Evolutionary conservation across 2,888 invertebrate species (phyloP).

Genomic region (Romanomermis culicivorax): DNA sequence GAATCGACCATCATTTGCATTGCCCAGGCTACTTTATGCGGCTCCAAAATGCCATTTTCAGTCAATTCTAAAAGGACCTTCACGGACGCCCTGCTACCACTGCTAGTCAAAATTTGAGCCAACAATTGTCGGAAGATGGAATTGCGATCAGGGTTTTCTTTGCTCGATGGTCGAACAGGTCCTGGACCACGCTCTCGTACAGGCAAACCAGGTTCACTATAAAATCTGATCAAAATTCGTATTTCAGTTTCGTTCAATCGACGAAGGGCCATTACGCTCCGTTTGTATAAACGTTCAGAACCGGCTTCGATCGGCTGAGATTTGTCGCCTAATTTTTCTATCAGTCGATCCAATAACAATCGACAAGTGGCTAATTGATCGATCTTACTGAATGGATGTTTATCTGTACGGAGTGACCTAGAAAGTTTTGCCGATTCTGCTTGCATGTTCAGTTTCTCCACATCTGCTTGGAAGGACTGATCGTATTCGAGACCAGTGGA

Average conservation of each 20-base stretch:
- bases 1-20: no score
- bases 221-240: neutral
- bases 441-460: neutral
- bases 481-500: neutral
- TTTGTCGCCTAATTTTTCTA: neutral
- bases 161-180: no score
- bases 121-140: no score
- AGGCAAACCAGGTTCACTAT: no score
- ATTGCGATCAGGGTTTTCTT: neutral
- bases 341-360: neutral
- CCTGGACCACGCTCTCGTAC: no score
- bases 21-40: no score
- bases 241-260: neutral
- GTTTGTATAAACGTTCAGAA: neutral
- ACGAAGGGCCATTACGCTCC: neutral
- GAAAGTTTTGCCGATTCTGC: neutral
- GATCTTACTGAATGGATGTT: neutral
- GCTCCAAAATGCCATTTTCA: no score
- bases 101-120: neutral
- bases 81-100: neutral
- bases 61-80: neutral
- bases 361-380: neutral
- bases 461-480: neutral
- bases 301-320: neutral
- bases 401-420: no score